These are phyloP conservation scores for Amaurobius ferox DNA, from an alignment of 2,888 invertebrate species.

Conservation along the genomic window DNA sequence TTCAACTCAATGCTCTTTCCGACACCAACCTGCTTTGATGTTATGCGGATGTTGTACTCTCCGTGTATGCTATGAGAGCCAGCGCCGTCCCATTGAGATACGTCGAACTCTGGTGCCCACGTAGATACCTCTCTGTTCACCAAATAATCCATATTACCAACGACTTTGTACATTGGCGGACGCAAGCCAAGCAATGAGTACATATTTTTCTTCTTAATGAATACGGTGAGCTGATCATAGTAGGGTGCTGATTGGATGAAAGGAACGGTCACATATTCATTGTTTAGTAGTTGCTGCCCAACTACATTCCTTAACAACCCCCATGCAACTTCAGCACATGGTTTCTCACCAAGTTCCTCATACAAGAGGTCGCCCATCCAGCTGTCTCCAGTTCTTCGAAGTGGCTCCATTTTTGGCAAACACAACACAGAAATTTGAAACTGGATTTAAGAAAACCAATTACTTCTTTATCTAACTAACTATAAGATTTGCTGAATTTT, in stretches of 20 bases:
- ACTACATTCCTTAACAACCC: slow-evolving; percentile 24
- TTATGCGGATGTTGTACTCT: slow-evolving; percentile 21
- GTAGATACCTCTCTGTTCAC: slow-evolving; percentile 39
- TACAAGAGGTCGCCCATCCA: slow-evolving; percentile 55
- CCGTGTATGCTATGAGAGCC: slow-evolving; percentile 33
- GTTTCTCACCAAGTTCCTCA: slow-evolving; percentile 36
- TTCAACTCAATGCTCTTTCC: slow-evolving; percentile 29
- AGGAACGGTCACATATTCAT: slow-evolving; percentile 42
- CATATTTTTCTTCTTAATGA: slow-evolving; percentile 43
- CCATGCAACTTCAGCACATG: slow-evolving; percentile 39
- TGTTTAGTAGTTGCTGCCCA: slow-evolving; percentile 32
- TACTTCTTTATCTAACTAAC: too few species aligned
- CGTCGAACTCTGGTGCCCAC: slow-evolving; percentile 53
- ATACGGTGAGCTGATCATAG: slow-evolving; percentile 50
- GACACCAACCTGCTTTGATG: background rate
- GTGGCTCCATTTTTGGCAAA: slow-evolving; percentile 1
- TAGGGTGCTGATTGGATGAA: slow-evolving; percentile 32
- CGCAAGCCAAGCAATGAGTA: slow-evolving; percentile 16
- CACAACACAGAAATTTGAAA: too few species aligned
- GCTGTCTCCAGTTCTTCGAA: slow-evolving; percentile 35
- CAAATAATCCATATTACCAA: slow-evolving; percentile 55
- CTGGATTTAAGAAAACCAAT: too few species aligned
- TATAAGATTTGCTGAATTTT: too few species aligned
- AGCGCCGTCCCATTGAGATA: slow-evolving; percentile 52
- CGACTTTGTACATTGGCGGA: slow-evolving; percentile 31